A percentile compares a stretch with the other conserved stretches of the same genome.
phyloP scores from a whole-genome alignment of 2,113 vertebrate species.

The Dissostichus mawsoni region DNA sequence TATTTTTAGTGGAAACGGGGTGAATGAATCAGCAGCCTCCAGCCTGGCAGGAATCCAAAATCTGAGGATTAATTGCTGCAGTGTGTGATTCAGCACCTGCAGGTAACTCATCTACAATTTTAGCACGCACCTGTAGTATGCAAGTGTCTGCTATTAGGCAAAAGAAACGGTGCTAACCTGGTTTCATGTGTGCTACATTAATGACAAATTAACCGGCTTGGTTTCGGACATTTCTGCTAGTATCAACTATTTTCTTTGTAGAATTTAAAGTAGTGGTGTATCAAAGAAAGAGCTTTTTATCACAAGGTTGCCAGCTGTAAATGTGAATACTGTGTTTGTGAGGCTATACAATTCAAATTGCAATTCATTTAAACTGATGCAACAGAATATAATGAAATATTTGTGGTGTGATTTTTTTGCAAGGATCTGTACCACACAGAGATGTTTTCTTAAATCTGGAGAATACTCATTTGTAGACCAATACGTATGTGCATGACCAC shows the following conservation, averaged over 20 bases:
- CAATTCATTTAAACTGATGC: neutral
- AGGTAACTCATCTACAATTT: constrained; percentile 41
- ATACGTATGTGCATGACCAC: no score
- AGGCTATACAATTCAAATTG: no score
- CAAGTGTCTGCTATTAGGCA: constrained; percentile 20
- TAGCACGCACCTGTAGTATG: constrained; percentile 55
- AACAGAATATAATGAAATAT: no score
- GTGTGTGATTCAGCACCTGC: constrained; percentile 66
- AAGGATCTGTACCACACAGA: no score
- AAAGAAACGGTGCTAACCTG: constrained; percentile 36
- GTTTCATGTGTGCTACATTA: constrained; percentile 39
- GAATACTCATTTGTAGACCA: no score
- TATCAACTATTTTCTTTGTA: neutral
- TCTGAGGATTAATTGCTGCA: constrained; percentile 63
- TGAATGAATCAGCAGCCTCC: constrained; percentile 50
- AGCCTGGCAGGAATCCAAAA: constrained; percentile 45
- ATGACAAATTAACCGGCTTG: constrained; percentile 11
- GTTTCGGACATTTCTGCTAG: neutral
- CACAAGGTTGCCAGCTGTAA: no score
- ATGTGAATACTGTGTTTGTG: no score
- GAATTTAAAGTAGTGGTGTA: neutral
- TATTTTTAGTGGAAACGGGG: constrained; percentile 25
- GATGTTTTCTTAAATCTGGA: no score
- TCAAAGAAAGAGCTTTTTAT: no score
- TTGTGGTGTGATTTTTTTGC: no score